These are phyloP conservation scores for Rachycentron canadum DNA, from an alignment of 2,797 vertebrate species.

Conservation along the genomic window DNA sequence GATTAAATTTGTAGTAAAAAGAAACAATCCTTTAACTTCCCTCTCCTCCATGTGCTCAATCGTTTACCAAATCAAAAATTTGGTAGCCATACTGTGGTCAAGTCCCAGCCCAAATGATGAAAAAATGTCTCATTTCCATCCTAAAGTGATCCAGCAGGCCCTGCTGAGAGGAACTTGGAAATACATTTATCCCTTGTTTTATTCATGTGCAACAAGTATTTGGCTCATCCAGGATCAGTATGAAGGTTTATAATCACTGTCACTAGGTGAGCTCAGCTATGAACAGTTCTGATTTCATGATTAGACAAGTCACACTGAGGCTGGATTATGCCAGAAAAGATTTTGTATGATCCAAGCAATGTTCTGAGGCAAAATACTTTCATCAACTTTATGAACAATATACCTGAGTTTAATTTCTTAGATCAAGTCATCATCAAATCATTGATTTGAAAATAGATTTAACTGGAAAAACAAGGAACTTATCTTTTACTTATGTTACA, in stretches of 20 bases:
- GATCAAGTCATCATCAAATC: no score
- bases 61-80: slow-evolving; percentile 13
- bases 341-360: no score
- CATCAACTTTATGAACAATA: no score
- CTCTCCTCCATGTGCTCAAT: neutral
- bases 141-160: slow-evolving; percentile 7
- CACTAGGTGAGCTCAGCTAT: neutral
- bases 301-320: neutral
- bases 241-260: no score
- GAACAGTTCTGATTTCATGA: neutral
- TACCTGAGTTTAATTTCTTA: no score
- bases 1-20: neutral
- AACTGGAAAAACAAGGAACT: no score
- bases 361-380: no score
- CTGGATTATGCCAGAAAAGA: no score
- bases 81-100: neutral
- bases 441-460: no score
- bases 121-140: slow-evolving; percentile 10
- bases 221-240: neutral
- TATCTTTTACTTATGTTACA: no score
- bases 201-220: neutral
- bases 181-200: neutral
- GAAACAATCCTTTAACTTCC: neutral
- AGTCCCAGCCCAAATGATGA: neutral
- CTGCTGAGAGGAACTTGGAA: neutral